Evolutionary conservation across 2,797 vertebrate genomes (phyloP).

Genomic region (Poliocrania exsul): DNA sequence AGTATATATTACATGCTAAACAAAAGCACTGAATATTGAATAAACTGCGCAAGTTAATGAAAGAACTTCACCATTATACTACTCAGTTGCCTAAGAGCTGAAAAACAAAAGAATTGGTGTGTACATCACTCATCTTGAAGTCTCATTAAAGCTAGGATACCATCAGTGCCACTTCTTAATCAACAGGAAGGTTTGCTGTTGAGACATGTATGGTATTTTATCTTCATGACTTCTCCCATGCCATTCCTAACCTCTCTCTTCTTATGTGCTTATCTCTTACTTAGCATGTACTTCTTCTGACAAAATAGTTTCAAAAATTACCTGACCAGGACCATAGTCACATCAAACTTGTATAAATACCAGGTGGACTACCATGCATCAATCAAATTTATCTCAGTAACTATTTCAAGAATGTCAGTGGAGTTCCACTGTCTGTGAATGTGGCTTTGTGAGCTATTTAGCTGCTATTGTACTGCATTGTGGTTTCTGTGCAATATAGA

Average conservation of each 20-base stretch:
- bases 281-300: not conserved
- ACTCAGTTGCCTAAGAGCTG: not conserved
- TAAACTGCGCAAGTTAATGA: not conserved
- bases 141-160: slow-evolving; percentile 49
- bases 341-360: not conserved
- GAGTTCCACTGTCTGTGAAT: not conserved
- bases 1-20: not conserved
- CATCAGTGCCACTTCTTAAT: slow-evolving; percentile 7
- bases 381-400: not conserved
- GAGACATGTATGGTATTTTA: slow-evolving; percentile 20
- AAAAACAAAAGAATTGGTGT: slow-evolving; percentile 24
- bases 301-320: slow-evolving; percentile 1
- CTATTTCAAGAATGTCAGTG: not conserved
- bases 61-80: not conserved
- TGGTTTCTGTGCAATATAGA: not conserved
- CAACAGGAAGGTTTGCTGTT: slow-evolving; percentile 28
- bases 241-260: not conserved
- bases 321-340: not conserved
- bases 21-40: not conserved
- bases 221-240: slow-evolving; percentile 8
- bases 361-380: not conserved
- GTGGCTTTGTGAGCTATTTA: not conserved
- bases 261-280: not conserved
- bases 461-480: not conserved
- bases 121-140: slow-evolving; percentile 41